Conservation (phyloP, 1,140 invertebrate species). For the Danaus plexippus region DNA sequence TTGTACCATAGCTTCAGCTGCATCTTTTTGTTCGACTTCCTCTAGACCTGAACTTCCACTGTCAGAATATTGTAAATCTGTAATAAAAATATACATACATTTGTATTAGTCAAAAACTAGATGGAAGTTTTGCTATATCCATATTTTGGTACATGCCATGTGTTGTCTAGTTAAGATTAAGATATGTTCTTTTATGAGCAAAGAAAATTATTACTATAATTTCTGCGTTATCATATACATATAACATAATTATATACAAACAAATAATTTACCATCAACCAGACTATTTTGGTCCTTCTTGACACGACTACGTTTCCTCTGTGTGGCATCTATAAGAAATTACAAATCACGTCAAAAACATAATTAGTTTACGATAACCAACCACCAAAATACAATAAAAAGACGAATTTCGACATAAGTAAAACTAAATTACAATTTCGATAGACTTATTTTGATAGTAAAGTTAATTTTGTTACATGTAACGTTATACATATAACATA, state of each 20-base stretch:
- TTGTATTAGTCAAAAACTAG: not conserved
- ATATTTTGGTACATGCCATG: too few species aligned
- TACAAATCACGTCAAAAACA: constrained; percentile 7
- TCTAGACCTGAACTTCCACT: constrained; percentile 68
- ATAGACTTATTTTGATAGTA: too few species aligned
- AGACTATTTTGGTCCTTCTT: constrained; percentile 58
- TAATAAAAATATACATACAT: constrained; percentile 5
- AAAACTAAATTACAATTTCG: too few species aligned
- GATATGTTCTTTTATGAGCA: too few species aligned
- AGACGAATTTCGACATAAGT: too few species aligned
- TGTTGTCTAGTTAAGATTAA: too few species aligned
- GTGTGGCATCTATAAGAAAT: constrained; percentile 39
- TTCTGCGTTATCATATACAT: not conserved
- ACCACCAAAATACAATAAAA: too few species aligned
- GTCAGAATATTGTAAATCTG: constrained; percentile 69
- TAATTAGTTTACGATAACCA: not conserved
- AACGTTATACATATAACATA: too few species aligned
- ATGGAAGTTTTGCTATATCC: not conserved
- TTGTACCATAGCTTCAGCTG: constrained; percentile 88
- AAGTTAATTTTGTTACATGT: too few species aligned
- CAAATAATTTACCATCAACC: constrained; percentile 49
- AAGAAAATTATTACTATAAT: not conserved
- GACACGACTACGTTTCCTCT: constrained; percentile 53
- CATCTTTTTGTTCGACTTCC: constrained; percentile 81
- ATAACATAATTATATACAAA: not conserved